Evolutionary conservation across 2,797 vertebrate genomes (phyloP), one percentile per base, ranked within the genome.

Genomic region (Alouatta caraya): DNA sequence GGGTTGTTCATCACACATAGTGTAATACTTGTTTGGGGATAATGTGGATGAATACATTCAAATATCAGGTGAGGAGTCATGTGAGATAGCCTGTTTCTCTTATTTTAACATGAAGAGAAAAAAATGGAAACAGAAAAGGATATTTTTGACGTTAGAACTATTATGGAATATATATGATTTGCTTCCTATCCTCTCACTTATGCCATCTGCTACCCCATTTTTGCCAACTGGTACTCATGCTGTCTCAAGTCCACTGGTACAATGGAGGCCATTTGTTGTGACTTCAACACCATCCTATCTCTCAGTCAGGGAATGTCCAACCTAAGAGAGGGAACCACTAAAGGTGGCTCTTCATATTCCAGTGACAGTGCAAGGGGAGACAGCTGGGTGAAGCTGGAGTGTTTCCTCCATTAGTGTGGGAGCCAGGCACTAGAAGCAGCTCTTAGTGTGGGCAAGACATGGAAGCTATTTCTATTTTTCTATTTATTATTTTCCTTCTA

Each of bases 121-220:
- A 24, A 6, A 39, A 67, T 64, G 11, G 30, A 48, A 81, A 70
- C 8, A 59, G 26, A 79, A 61, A 52, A 67, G 2, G 44, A 9
- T 50, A 26, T 48, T 79, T 26, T 92, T 96, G 24, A 75, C 39
- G 15, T 89, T 70, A 70, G 28, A 73, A 88, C 52, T 61, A 22
- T 81, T 67, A 76, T 33, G 2, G 9, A 75, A 7, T 10, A 37
- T 17, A 15, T 28, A 37, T 15, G 1, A 1, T 21, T 81, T 70
- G 48, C 52, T 75, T 76, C 22, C 24, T 13, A 28, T 14, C 21
- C 5, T 37, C 24, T 2, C 3, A 28, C 24, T n/a, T 67, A n/a
- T 42, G 0, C 17, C 9, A 37, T 42, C 14, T 73, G 4, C 72
- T 15, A 28, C 59, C 22, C 46, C 0, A 26, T 67, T 81, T 30